phyloP scores from a whole-genome alignment of 2,888 invertebrate species.

The Sarcophaga rosellei region DNA sequence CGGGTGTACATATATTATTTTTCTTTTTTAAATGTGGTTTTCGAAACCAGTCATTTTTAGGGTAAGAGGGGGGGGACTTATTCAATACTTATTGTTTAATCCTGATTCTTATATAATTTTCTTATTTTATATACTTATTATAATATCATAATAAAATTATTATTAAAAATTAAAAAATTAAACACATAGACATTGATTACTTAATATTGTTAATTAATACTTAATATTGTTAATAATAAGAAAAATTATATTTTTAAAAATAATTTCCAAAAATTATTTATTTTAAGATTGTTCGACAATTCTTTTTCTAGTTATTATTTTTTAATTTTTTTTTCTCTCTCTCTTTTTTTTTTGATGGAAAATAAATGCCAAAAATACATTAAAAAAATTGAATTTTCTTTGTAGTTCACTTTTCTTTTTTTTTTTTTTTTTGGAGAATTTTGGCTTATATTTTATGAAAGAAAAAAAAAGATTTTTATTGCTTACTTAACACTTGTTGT shows the following conservation, averaged over 20 bases:
- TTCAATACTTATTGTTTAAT: constrained; percentile 48
- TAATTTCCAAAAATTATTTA: constrained; percentile 27
- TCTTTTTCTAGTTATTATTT: constrained; percentile 33
- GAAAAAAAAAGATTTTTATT: constrained; percentile 74
- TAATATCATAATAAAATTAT: background rate
- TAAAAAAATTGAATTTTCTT: constrained; percentile 6
- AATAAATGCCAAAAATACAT: constrained; percentile 48
- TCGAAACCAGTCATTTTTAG: constrained; percentile 51
- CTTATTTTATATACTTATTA: constrained; percentile 7
- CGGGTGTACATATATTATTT: constrained; percentile 6
- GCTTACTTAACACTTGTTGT: constrained; percentile 79
- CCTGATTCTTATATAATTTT: constrained; percentile 27
- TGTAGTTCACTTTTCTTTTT: constrained; percentile 2
- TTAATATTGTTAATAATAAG: background rate
- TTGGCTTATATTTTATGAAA: constrained; percentile 16
- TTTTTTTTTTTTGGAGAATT: background rate
- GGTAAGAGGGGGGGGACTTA: background rate
- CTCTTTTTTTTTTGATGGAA: background rate
- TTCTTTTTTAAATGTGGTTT: constrained; percentile 14
- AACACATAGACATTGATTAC: constrained; percentile 22
- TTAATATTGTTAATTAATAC: constrained; percentile 6
- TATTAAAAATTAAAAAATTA: background rate
- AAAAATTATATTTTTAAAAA: constrained; percentile 35
- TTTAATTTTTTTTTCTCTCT: constrained; percentile 25
- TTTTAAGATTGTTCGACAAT: constrained; percentile 68